Evolutionary conservation across 2,113 vertebrate species (phyloP), one percentile per base, ranked within the genome.

Genomic region (Bombycilla garrulus): DNA sequence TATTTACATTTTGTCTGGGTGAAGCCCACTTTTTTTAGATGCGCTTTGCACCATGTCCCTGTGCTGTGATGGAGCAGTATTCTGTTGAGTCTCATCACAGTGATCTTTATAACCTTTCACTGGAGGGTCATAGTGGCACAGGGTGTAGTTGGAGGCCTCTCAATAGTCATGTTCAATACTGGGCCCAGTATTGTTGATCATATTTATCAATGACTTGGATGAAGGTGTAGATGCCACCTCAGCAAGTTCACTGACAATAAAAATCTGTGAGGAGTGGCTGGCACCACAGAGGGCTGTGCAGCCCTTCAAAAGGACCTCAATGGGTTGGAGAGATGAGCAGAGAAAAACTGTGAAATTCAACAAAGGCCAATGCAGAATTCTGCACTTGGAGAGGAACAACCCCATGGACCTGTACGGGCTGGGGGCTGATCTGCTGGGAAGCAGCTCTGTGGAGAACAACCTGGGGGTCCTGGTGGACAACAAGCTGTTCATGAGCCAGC

Each of bases 221-320:
- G 54, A 61, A 89, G n/a, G 11, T 7, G 40, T 9, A 53, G n/a
- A 67, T 76, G n/a, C 9, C 45, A 10, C 28, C 16, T 45, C 38
- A 25, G 29, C 24, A 47, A 45, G 15, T 53, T 47, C 0, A 1
- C 28, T 81, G 78, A 38, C 10, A 16, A 10, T 40, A 45, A 45
- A 53, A 31, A 60, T 58, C 61, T 67, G 2, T 38, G 61, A 74
- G 23, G n/a, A n/a, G 29, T 47, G 23, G 11, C 70, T n/a, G 29
- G 17, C 47, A 53, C 4, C 18, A 11, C 69, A 53, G 45, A 40
- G 45, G 25, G 29, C 61, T 67, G 20, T 69, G 38, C 24, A 40
- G 13, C 14, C 21, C 40, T 61, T 54, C 6, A 6, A 29, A 76
- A 47, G n/a, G 17, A 47, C 40, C 11, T 26, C 0, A 0, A 2